Percentiles rank a stretch among this genome's conserved stretches.
Evolutionary conservation across 2,113 vertebrate genomes (phyloP).

Genomic region (Tenebrosternarchus preto): DNA sequence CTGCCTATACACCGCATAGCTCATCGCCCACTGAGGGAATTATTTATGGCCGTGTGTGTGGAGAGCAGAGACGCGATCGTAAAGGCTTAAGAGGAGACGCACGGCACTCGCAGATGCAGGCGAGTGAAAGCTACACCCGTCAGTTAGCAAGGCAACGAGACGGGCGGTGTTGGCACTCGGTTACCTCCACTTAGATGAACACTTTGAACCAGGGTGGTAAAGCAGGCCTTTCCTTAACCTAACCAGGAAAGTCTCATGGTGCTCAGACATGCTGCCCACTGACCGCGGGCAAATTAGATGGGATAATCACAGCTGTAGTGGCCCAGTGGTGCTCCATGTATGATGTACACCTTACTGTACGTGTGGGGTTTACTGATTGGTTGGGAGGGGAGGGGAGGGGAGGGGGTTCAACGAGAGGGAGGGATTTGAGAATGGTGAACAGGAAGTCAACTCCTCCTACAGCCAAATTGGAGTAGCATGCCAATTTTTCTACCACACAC

Average conservation of each 20-base stretch:
- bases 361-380: slow-evolving; percentile 11
- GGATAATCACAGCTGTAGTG: not conserved
- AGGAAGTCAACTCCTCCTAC: slow-evolving; percentile 8
- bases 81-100: not conserved
- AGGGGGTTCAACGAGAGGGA: not conserved
- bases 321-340: not conserved
- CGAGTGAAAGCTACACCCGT: not conserved
- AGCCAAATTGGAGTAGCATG: slow-evolving; percentile 13
- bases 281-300: too few relatives aligned
- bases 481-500: slow-evolving; percentile 5
- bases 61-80: not conserved
- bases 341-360: not conserved
- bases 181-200: too few relatives aligned
- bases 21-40: not conserved
- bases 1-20: slow-evolving; percentile 34
- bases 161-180: not conserved
- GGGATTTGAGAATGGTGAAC: slow-evolving; percentile 35
- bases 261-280: too few relatives aligned
- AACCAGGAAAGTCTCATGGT: too few relatives aligned
- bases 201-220: too few relatives aligned
- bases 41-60: slow-evolving; percentile 13
- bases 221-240: too few relatives aligned
- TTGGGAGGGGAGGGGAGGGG: not conserved
- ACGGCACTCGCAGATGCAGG: not conserved
- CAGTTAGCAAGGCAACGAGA: not conserved